Conservation (phyloP, 2,888 invertebrate species). For the Heliothis peltigera region DNA sequence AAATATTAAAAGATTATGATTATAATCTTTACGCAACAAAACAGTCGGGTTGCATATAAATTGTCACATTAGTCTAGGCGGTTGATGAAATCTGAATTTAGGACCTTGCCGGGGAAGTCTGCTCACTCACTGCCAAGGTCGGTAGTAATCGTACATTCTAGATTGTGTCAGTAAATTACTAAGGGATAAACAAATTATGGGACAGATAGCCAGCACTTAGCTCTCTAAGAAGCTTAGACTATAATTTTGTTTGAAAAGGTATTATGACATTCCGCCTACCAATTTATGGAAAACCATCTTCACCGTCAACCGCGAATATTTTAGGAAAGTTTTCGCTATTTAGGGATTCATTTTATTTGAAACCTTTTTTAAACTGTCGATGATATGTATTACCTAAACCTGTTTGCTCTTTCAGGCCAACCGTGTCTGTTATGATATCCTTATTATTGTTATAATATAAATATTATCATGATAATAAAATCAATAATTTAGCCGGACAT, state of each 20-base stretch:
- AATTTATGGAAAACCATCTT: constrained; percentile 3
- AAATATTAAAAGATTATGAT: constrained; percentile 35
- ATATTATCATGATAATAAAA: neutral
- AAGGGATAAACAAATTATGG: constrained; percentile 22
- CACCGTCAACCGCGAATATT: neutral
- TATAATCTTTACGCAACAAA: constrained; percentile 43
- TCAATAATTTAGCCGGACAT: neutral
- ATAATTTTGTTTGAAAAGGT: constrained; percentile 21
- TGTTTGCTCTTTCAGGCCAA: neutral
- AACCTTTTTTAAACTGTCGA: too few relatives aligned
- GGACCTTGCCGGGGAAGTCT: constrained; percentile 15
- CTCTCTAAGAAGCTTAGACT: neutral
- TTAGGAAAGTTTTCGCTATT: too few relatives aligned
- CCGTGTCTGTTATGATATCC: neutral
- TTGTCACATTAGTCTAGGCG: constrained; percentile 24
- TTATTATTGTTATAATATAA: neutral
- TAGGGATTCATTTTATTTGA: too few relatives aligned
- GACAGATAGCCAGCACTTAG: constrained; percentile 36
- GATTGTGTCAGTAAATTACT: constrained; percentile 33
- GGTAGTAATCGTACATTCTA: constrained; percentile 17
- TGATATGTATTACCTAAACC: neutral
- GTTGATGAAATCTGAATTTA: constrained; percentile 36
- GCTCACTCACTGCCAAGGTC: constrained; percentile 42
- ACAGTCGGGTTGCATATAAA: constrained; percentile 34
- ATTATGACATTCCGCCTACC: constrained; percentile 14